Evolutionary conservation across 2,888 invertebrate genomes (phyloP), one percentile per base, ranked within the genome.

Genomic region (Cremastinae sp.): DNA sequence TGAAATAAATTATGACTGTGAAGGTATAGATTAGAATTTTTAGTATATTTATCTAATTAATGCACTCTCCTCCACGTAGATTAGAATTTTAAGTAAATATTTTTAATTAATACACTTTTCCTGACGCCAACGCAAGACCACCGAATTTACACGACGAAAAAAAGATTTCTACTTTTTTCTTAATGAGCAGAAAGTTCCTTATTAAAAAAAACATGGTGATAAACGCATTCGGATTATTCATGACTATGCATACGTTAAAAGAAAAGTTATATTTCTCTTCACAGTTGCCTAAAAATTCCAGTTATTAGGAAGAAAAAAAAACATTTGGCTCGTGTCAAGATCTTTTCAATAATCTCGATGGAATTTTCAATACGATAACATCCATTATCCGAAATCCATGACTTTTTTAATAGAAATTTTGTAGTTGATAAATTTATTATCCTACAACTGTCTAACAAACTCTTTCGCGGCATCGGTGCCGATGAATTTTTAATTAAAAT

Each of bases 191-290:
- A 1, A 22, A 54, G 14, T 54, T 34, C 14, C 36, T 38, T 18
- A 4, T n/a, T 14, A 12, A 36, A 16, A 36, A 38, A 56, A 38
- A 36, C 16, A 5, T 56, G 10, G 36, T 10, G 56, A 16, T 34
- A 38, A 56, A 36, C 54, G 16, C 34, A 54, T 36, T 54, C 36
- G 9, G 12, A 22, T 38, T 51, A 64, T 51, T 51, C 51, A 22
- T 22, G 49, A n/a, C 12, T 9, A 49, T 64, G 51, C 62, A 64
- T 64, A 51, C 36, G 28, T 64, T 1, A 22, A 45, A 34, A 62
- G 10, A 49, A 61, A 20, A 43, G 22, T 28, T 12, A 59, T 10
- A 45, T 49, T 49, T 34, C 18, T 4, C 18, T 28, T 49, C 16
- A 45, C 51, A 18, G 47, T 62, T n/a, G 5, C 1, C 36, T 62